Percentiles rank a stretch among this genome's conserved stretches.
These are phyloP conservation scores for Cecidostiba fungosa DNA, from an alignment of 2,888 invertebrate genomes.

Conservation along the genomic window DNA sequence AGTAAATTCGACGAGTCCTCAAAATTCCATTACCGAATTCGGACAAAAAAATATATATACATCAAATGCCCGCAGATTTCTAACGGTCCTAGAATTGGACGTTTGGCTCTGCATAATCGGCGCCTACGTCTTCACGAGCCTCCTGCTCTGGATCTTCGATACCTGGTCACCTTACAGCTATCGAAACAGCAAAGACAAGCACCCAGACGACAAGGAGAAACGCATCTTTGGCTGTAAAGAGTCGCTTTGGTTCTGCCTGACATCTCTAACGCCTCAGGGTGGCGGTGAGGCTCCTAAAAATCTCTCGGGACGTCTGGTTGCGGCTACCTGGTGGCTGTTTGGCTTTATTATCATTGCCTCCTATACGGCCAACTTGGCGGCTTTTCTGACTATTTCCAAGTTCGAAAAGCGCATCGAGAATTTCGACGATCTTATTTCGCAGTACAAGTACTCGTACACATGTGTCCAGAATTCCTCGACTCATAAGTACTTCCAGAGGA, in stretches of 20 bases:
- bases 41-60: no score
- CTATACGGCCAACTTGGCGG: conserved; percentile 98
- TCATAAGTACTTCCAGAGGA: conserved; percentile 96
- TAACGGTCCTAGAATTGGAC: conserved; percentile 96
- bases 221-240: conserved; percentile 97
- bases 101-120: conserved; percentile 98
- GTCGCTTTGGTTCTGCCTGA: conserved; percentile 99
- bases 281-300: conserved; percentile 98
- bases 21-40: neutral
- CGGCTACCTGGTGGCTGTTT: conserved; percentile 99
- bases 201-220: conserved; percentile 95
- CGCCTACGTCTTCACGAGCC: conserved; percentile 96
- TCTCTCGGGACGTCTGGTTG: conserved; percentile 95
- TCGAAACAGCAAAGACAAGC: conserved; percentile 95
- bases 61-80: conserved; percentile 93
- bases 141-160: conserved; percentile 98
- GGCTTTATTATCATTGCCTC: conserved; percentile 99
- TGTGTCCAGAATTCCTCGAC: conserved; percentile 93
- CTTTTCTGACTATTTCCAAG: conserved; percentile 96
- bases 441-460: conserved; percentile 97
- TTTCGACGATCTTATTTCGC: conserved; percentile 96
- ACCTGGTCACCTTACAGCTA: conserved; percentile 98
- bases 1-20: no score
- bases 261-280: conserved; percentile 96
- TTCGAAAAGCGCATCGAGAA: conserved; percentile 96